These are phyloP conservation scores for Poeciliopsis infans DNA, from an alignment of 2,797 vertebrate genomes.

Conservation along the genomic window DNA sequence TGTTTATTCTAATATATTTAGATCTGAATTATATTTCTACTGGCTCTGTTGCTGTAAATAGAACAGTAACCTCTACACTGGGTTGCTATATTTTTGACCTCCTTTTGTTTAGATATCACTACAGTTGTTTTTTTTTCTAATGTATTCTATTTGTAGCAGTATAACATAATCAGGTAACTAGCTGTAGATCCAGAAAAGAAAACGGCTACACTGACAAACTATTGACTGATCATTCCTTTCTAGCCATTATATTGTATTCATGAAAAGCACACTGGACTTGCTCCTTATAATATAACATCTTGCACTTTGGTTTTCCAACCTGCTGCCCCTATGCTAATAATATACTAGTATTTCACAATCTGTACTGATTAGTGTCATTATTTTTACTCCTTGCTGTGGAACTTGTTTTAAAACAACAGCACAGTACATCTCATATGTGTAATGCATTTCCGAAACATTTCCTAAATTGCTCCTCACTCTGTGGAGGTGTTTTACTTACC, in stretches of 20 bases:
- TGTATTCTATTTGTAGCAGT: slow-evolving; percentile 64
- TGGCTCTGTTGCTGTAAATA: slow-evolving; percentile 72
- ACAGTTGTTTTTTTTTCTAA: slow-evolving; percentile 33
- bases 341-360: slow-evolving; percentile 54
- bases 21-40: slow-evolving; percentile 68
- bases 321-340: slow-evolving; percentile 68
- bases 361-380: slow-evolving; percentile 42
- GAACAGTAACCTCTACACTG: slow-evolving; percentile 77
- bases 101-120: slow-evolving; percentile 69
- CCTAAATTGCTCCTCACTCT: slow-evolving; percentile 22
- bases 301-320: slow-evolving; percentile 79
- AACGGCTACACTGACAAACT: slow-evolving; percentile 52
- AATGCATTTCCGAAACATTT: slow-evolving; percentile 40
- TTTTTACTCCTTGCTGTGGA: slow-evolving; percentile 18
- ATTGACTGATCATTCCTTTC: slow-evolving; percentile 70
- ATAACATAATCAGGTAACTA: slow-evolving; percentile 77
- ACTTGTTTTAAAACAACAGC: slow-evolving; percentile 3
- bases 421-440: slow-evolving; percentile 2
- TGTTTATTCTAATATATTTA: slow-evolving; percentile 76
- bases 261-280: slow-evolving; percentile 77
- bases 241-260: slow-evolving; percentile 58
- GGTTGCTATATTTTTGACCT: slow-evolving; percentile 64
- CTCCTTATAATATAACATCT: slow-evolving; percentile 71
- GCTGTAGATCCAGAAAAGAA: slow-evolving; percentile 54
- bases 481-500: slow-evolving; percentile 31